phyloP scores from a whole-genome alignment of 2,113 vertebrate species.

The Cyprinodon variegatus region DNA sequence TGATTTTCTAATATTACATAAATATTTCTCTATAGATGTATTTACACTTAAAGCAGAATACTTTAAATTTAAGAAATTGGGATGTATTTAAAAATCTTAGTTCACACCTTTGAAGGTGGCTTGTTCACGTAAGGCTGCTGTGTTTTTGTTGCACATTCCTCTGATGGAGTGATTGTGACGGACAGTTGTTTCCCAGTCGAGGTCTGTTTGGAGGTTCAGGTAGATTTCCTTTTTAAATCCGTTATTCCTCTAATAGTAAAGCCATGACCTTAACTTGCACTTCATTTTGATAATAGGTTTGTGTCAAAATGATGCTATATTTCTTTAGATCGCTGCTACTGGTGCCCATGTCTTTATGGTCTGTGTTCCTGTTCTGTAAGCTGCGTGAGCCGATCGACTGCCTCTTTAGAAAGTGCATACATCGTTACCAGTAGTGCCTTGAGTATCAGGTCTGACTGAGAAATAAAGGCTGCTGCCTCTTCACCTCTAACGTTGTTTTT shows the following conservation, averaged over 20 bases:
- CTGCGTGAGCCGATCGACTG: not conserved
- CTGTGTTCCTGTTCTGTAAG: not conserved
- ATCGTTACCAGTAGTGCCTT: constrained; percentile 22
- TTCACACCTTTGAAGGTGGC: not conserved
- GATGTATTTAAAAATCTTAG: not conserved
- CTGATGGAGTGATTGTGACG: not conserved
- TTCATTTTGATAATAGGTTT: too few relatives aligned
- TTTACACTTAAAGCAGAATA: not conserved
- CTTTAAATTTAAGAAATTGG: not conserved
- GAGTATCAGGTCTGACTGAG: not conserved
- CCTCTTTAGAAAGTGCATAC: constrained; percentile 31
- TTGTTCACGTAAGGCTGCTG: not conserved
- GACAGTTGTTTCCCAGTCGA: not conserved
- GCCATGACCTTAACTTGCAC: not conserved
- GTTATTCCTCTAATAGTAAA: not conserved
- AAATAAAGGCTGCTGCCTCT: constrained; percentile 47
- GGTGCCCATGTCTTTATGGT: not conserved
- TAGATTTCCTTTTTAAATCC: not conserved
- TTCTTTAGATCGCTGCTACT: not conserved
- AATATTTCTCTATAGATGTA: not conserved
- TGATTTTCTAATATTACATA: not conserved
- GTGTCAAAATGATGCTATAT: not conserved
- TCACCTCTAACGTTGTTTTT: not conserved
- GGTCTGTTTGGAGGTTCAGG: not conserved
- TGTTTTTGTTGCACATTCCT: not conserved